Conservation (phyloP, 2,113 vertebrate species). For the Anguilla rostrata region DNA sequence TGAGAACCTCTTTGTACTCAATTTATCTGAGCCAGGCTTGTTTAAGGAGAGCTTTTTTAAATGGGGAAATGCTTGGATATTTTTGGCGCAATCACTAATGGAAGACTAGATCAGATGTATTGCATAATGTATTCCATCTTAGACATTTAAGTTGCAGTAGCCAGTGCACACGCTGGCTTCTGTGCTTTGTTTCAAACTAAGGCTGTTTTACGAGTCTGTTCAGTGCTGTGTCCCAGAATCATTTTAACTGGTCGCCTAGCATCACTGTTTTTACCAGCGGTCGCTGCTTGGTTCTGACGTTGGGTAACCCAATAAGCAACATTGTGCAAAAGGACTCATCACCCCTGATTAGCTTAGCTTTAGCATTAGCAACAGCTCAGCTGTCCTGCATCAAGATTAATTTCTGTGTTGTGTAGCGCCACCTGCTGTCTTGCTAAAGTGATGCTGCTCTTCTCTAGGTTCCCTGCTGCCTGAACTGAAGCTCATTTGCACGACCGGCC, state of each 20-base stretch:
- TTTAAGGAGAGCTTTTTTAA: background rate
- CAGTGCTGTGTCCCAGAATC: slow-evolving; percentile 61
- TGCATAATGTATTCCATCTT: too few species aligned
- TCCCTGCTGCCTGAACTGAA: background rate
- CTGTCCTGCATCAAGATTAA: too few species aligned
- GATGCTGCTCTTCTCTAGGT: too few species aligned
- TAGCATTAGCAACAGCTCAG: background rate
- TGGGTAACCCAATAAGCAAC: slow-evolving; percentile 75
- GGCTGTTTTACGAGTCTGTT: slow-evolving; percentile 71
- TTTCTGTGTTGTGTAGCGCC: background rate
- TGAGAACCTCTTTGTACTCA: slow-evolving; percentile 59
- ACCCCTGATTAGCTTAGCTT: background rate
- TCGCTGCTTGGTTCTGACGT: slow-evolving; percentile 70
- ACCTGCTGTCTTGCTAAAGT: too few species aligned
- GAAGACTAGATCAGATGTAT: too few species aligned
- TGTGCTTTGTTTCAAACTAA: too few species aligned
- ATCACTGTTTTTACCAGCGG: slow-evolving; percentile 76
- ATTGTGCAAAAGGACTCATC: slow-evolving; percentile 70
- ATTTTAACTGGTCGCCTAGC: slow-evolving; percentile 74
- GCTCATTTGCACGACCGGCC: too few species aligned
- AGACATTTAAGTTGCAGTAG: too few species aligned
- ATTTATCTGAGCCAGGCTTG: slow-evolving; percentile 59
- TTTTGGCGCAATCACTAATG: too few species aligned
- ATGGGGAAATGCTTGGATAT: too few species aligned
- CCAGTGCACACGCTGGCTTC: too few species aligned